Evolutionary conservation across 2,888 invertebrate genomes (phyloP).

Genomic region (Metopia argyrocephala): DNA sequence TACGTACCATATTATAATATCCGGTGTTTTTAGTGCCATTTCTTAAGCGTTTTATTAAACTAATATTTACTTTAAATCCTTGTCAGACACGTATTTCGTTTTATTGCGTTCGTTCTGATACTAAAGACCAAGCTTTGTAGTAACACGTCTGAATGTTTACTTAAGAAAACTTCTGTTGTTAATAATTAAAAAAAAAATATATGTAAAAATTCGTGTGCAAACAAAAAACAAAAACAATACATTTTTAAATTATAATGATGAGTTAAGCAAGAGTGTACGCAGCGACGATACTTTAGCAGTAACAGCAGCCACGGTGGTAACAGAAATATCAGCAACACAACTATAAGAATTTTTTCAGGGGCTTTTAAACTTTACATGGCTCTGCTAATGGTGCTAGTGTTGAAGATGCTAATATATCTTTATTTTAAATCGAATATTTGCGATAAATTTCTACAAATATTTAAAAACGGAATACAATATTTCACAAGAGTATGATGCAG

Average conservation of each 20-base stretch:
- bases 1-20: slow-evolving; percentile 76
- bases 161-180: not conserved
- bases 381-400: not conserved
- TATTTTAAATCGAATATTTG: not conserved
- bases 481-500: slow-evolving; percentile 15
- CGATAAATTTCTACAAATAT: not conserved
- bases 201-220: not conserved
- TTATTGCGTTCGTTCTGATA: not conserved
- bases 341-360: not conserved
- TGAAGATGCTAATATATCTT: not conserved
- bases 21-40: slow-evolving; percentile 78
- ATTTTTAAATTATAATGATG: slow-evolving; percentile 37
- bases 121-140: not conserved
- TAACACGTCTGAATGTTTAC: slow-evolving; percentile 6
- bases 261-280: slow-evolving; percentile 48
- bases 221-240: not conserved
- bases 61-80: not conserved
- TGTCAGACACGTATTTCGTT: slow-evolving; percentile 1
- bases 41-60: slow-evolving; percentile 5
- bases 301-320: not conserved
- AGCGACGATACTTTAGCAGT: not conserved
- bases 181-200: not conserved
- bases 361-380: slow-evolving; percentile 40
- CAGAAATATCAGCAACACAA: not conserved
- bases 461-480: not conserved